Conservation (phyloP, 1,140 invertebrate genomes). For the Epicauta chinensis region DNA sequence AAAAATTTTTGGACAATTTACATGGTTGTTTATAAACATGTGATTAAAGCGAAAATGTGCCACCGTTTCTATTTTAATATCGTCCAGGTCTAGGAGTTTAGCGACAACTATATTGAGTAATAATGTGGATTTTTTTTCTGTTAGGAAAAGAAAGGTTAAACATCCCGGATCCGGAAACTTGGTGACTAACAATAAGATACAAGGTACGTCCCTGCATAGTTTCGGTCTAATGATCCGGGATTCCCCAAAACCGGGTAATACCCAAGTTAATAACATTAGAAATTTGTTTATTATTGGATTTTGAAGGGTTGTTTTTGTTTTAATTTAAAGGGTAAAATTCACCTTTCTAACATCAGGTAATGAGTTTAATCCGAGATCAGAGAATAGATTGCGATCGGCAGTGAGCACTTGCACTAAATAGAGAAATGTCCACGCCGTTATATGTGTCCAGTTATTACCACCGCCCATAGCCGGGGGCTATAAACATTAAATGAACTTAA, state of each 20-base stretch:
- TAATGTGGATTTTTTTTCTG: not conserved
- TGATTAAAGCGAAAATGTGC: constrained; percentile 5
- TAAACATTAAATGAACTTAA: constrained; percentile 4
- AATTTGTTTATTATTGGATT: not conserved
- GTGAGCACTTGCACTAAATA: constrained; percentile 25
- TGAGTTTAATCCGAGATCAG: constrained; percentile 27
- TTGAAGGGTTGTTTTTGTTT: not conserved
- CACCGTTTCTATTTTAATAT: constrained; percentile 22
- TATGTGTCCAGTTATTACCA: constrained; percentile 20
- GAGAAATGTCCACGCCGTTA: constrained; percentile 31
- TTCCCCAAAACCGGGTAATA: constrained; percentile 20
- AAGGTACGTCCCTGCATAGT: not conserved
- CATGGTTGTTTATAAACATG: constrained; percentile 3
- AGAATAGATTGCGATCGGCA: constrained; percentile 21
- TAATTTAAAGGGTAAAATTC: constrained; percentile 3
- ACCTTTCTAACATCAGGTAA: constrained; percentile 33
- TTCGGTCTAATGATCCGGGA: constrained; percentile 18
- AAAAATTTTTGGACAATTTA: not conserved
- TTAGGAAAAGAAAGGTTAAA: not conserved
- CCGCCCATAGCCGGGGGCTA: constrained; percentile 33
- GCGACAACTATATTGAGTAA: not conserved
- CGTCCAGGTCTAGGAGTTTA: not conserved
- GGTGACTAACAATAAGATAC: not conserved
- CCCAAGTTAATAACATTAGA: not conserved
- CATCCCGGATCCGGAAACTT: not conserved